These are phyloP conservation scores for Maniola jurtina DNA, from an alignment of 1,140 invertebrate species.

Conservation along the genomic window DNA sequence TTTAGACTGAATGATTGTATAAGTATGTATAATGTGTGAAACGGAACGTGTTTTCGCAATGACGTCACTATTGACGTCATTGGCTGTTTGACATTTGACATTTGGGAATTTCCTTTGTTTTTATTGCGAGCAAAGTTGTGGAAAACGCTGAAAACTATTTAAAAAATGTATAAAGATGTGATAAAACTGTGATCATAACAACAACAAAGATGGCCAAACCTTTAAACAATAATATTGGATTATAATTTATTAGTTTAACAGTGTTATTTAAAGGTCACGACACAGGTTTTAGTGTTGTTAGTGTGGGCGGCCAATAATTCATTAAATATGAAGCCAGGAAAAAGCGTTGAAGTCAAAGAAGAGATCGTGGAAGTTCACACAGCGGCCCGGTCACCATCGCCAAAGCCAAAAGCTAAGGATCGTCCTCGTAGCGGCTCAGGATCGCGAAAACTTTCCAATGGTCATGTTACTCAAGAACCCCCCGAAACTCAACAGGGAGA, in stretches of 20 bases:
- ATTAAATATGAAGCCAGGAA: conserved; percentile 65
- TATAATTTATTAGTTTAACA: background rate
- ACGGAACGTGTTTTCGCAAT: conserved; percentile 42
- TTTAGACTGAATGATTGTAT: too few relatives aligned
- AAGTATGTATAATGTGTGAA: conserved; percentile 19
- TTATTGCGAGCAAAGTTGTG: conserved; percentile 29
- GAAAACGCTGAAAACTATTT: conserved; percentile 6
- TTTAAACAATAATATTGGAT: background rate
- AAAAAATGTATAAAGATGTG: conserved; percentile 20
- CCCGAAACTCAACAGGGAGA: conserved; percentile 34
- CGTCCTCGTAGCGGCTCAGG: conserved; percentile 54
- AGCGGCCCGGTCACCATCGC: conserved; percentile 61
- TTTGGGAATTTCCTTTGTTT: conserved; percentile 45
- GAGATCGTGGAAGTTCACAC: conserved; percentile 69
- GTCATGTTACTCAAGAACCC: conserved; percentile 48
- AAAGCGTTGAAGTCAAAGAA: conserved; percentile 60
- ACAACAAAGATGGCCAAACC: conserved; percentile 27
- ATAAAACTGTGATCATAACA: conserved; percentile 13
- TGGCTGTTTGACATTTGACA: conserved; percentile 58
- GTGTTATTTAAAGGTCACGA: background rate
- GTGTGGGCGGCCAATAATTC: conserved; percentile 25
- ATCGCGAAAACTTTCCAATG: conserved; percentile 66
- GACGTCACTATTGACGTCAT: conserved; percentile 70
- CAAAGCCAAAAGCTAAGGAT: conserved; percentile 54
- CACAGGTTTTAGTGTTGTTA: background rate